Conservation (phyloP, 2,113 vertebrate genomes). For the Dascyllus trimaculatus region DNA sequence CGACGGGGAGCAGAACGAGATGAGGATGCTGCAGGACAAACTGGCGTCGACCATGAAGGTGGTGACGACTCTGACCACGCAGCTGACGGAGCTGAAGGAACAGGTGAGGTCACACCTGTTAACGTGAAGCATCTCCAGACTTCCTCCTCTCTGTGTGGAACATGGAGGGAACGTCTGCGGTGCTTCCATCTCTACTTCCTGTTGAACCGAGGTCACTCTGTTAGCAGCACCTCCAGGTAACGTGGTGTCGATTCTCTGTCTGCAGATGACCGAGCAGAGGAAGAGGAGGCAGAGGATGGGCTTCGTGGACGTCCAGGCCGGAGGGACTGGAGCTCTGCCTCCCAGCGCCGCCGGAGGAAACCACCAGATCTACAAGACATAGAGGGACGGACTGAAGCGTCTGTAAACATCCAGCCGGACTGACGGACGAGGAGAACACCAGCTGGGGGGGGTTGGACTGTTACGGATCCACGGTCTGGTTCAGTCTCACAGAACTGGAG, state of each 20-base stretch:
- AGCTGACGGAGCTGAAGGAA: conserved; percentile 95
- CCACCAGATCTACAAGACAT: conserved; percentile 79
- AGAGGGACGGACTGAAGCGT: neutral
- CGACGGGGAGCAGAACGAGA: conserved; percentile 97
- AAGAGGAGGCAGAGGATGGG: conserved; percentile 96
- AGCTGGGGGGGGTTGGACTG: too few species aligned
- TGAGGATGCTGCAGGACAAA: conserved; percentile 94
- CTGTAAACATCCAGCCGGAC: neutral
- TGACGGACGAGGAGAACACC: neutral
- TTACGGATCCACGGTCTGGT: too few species aligned
- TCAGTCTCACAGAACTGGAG: too few species aligned
- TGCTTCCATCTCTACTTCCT: too few species aligned
- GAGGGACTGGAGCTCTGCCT: conserved; percentile 75
- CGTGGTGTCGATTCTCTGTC: too few species aligned
- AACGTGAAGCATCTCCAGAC: too few species aligned
- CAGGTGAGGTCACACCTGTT: too few species aligned
- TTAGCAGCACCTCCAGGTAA: too few species aligned
- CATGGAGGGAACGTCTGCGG: too few species aligned
- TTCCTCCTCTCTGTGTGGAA: too few species aligned
- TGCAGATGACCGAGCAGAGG: conserved; percentile 97
- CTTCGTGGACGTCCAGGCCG: conserved; percentile 91
- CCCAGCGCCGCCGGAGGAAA: conserved; percentile 83
- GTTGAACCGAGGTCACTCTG: too few species aligned
- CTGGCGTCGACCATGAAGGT: conserved; percentile 93
- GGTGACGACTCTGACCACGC: conserved; percentile 91